Evolutionary conservation across 2,797 vertebrate species (phyloP), one percentile per base, ranked within the genome.

Genomic region (Sternarchorhynchus goeldii): DNA sequence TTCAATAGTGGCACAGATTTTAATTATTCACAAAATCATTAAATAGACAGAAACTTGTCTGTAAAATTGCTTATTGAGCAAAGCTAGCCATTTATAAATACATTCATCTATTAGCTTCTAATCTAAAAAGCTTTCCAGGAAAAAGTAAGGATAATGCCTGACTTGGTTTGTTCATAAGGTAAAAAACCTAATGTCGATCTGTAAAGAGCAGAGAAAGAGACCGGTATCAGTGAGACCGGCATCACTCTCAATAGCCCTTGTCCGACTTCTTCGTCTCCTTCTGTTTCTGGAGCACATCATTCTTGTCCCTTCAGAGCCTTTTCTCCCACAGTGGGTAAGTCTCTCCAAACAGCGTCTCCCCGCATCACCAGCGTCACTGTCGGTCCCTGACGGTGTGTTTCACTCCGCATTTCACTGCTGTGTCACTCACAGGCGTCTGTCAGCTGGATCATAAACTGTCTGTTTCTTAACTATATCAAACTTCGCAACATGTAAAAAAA

Each of bases 31-130:
- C 8, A 50, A 50, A 50, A 4, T 45, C 7, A 41, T 41, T 66
- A 21, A 66, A 41, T 45, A 66, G 64, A 66, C 18, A 20, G 36
- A 45, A 66, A 25, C n/a, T 3, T 60, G 31, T 55, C 31, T 57
- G 16, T 32, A 25, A 31, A 36, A 67, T 25, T 29, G 16, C 6
- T 29, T 70, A 32, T 32, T 31, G 18, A 53, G 66, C 59, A 75
- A 75, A 76, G 78, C 78, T 62, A 76, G 62, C 62, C 66, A 57
- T 79, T 69, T 76, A 77, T 74, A 60, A 16, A 59, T 65, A 77
- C 64, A 80, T 81, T 31, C 36, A 75, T 80, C 65, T 25, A 73
- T 81, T 81, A 53, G 57, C 39, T 56, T 60, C 55, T 77, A 71
- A 17, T 73, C 53, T 39, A 63, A 10, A 75, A 60, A 82, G 29